Percentiles rank a stretch among this genome's conserved stretches.
Evolutionary conservation across 2,113 vertebrate species (phyloP).

Genomic region (Saccopteryx leptura): DNA sequence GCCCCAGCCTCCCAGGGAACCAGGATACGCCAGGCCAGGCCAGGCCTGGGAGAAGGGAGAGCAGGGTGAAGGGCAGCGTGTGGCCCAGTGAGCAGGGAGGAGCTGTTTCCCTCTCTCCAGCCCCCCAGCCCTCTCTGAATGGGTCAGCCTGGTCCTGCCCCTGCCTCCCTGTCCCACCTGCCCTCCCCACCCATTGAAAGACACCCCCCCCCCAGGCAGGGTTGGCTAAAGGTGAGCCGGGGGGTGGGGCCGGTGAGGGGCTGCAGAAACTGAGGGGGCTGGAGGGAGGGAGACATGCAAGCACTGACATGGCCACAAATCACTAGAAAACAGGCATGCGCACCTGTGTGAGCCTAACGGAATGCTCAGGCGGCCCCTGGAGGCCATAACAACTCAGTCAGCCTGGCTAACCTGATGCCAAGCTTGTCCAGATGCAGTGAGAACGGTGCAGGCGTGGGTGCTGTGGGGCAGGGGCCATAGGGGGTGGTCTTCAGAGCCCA

Average conservation of each 20-base stretch:
- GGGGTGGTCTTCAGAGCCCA: neutral
- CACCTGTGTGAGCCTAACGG: neutral
- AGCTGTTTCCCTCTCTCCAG: no score
- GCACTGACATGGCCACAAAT: constrained; percentile 15
- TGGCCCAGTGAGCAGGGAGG: rapidly evolving
- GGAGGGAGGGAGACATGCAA: neutral
- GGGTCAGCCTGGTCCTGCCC: neutral
- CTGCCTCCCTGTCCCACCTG: no score
- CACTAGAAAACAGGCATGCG: neutral
- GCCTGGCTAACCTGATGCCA: neutral
- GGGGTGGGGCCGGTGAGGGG: no score
- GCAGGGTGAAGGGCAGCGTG: no score
- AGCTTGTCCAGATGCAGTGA: neutral
- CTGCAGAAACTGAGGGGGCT: neutral
- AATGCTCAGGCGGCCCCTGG: rapidly evolving
- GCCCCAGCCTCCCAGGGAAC: rapidly evolving
- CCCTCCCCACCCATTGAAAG: rapidly evolving
- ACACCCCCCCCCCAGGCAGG: neutral
- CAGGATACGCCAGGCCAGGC: rapidly evolving
- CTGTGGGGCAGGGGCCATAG: neutral
- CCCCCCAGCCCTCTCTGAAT: neutral
- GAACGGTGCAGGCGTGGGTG: neutral
- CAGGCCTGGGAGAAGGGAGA: neutral
- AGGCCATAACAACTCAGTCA: constrained; percentile 57
- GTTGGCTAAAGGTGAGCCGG: neutral